Evolutionary conservation across 53 echinoderm and acorn worm species (phyloP), one percentile per base, ranked within the genome.

Genomic region (Holothuria leucospilota): DNA sequence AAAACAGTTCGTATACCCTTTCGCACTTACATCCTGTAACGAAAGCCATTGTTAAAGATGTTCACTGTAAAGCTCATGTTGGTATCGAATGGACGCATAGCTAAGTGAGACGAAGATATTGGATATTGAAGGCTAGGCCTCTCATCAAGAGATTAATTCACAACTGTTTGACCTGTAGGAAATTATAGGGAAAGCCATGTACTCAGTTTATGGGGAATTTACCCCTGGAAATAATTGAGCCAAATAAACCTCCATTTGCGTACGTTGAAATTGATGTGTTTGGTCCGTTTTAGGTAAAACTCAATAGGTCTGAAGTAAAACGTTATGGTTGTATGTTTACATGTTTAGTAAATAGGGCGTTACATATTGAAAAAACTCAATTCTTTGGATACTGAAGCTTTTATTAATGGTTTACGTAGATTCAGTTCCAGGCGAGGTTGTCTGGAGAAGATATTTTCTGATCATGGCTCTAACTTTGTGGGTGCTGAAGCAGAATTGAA

Each of bases 271-370:
- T 89, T 12, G 89, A 89, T 69, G 84, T 51, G 26, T 90, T 86
- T 69, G 90, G 90, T 14, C 90, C 85, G 9, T 75, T 89, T 20
- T 13, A 52, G 6, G 89, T 89, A 14, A 89, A 85, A 49, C 1
- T 73, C n/a, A n/a, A n/a, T 38, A 67, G 89, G 40, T 61, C 60
- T 34, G 20, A 40, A 69, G 84, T 52, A 63, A 89, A 73, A 41
- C 29, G 84, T 40, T 89, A 89, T 72, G 89, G 89, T 0, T 70
- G 71, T 65, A 20, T 89, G 46, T 85, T 85, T 72, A 84, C 84
- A 60, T 89, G 84, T n/a, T 21, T 86, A 34, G 51, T 73, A 14
- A 30, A 34, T 14, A 85, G 85, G 62, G 86, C 90, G 8, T 51
- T 90, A 29, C 90, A 91, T 30, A 8, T 91, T 16, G 87, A n/a